Base-by-base conservation (phyloP, 2,888 invertebrate species). In the Xestia xanthographa region DNA sequence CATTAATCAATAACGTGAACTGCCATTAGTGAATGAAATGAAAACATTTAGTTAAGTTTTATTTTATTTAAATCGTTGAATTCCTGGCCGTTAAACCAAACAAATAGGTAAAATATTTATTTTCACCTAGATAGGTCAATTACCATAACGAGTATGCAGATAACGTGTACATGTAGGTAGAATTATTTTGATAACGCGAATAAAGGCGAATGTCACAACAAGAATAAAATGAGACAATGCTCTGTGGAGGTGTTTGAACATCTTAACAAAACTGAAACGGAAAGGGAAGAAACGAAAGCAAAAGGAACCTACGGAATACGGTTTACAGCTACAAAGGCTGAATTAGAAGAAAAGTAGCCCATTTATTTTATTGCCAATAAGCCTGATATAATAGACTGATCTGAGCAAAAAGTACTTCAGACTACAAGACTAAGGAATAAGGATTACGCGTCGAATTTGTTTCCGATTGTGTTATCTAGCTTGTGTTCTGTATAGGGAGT, bases 321-420 rank as follows among this genome's bases (percentile, higher is more conserved):
- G n/a, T 45, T 75, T 81, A 12, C 41, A 75, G 56, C 67, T 66
- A 60, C 77, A 77, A 62, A 77, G 38, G 66, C 14, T 29, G 65
- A 82, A 62, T 69, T 80, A 70, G 22, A 66, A 62, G 69, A 62
- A 50, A 77, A 77, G 41, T 69, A 76, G 45, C 53, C 69, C 12
- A 80, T 80, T 77, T 77, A 77, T 80, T 66, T 66, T 70, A 77
- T 77, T 69, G 77, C 66, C 58, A 68, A 68, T 65, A 78, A 72
- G 72, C 58, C 67, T 60, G 58, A 69, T 66, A 69, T 72, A 79
- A 83, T 69, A 60, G 68, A 72, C 45, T 65, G 48, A 68, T 62
- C 48, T 29, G 50, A 67, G 41, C 29, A 62, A 76, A 45, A 48
- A 67, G 62, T 63, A 81, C 62, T 56, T 53, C 48, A 29, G 45